A percentile compares a stretch with the other conserved stretches of the same genome.
Conservation (phyloP, 2,113 vertebrate genomes). For the Otis tarda region DNA sequence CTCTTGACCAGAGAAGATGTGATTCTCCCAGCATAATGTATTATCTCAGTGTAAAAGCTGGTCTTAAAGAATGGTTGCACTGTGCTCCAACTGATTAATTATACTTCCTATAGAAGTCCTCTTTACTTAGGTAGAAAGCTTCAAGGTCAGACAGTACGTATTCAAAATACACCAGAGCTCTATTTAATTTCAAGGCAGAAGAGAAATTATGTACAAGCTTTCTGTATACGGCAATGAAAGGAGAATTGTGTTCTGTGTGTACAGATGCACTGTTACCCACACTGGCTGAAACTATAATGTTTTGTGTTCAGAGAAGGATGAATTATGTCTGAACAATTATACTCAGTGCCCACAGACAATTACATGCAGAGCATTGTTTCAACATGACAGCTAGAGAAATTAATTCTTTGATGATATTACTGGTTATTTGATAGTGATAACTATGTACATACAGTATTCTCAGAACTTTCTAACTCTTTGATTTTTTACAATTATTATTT, state of each 20-base stretch:
- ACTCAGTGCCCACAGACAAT: not conserved
- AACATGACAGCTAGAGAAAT: not conserved
- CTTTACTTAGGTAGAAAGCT: not conserved
- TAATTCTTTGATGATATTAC: not conserved
- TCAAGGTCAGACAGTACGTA: not conserved
- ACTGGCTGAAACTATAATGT: not conserved
- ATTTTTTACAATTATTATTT: not conserved
- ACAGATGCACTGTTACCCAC: not conserved
- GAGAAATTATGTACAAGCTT: not conserved
- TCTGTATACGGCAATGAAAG: not conserved
- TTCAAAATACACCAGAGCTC: not conserved
- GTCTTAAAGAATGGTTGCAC: not conserved
- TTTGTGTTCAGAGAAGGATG: not conserved
- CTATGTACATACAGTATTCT: not conserved
- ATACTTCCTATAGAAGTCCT: not conserved
- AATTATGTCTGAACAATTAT: not conserved
- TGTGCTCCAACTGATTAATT: not conserved
- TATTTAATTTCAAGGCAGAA: not conserved
- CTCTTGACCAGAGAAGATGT: not conserved
- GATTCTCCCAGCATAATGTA: not conserved
- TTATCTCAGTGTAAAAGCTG: not conserved
- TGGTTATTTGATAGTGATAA: not conserved
- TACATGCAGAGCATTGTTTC: not conserved
- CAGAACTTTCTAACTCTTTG: not conserved
- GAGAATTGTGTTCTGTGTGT: not conserved